Percentiles rank a stretch among this genome's conserved stretches.
These are phyloP conservation scores for Druceiella hillmani DNA, from an alignment of 2,888 invertebrate genomes.

Conservation along the genomic window DNA sequence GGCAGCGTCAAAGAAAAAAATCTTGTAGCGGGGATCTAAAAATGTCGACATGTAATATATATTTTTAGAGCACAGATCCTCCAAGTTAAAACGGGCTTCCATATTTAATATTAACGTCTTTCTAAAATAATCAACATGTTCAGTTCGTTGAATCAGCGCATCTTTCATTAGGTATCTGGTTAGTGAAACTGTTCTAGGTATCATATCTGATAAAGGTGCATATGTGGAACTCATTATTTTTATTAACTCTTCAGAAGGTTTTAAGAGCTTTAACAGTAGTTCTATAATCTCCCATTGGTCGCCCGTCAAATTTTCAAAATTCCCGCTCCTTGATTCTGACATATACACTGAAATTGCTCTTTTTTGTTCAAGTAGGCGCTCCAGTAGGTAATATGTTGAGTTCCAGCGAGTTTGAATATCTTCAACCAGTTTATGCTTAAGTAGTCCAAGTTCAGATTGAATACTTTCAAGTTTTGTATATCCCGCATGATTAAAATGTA, in stretches of 20 bases:
- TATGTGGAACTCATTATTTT: conserved; percentile 9
- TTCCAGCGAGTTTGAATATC: conserved; percentile 6
- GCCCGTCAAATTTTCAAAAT: too few relatives aligned
- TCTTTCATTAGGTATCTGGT: conserved; percentile 8
- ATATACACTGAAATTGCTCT: too few relatives aligned
- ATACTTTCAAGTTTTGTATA: too few relatives aligned
- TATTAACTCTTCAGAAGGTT: conserved; percentile 6
- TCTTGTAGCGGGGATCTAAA: conserved; percentile 10
- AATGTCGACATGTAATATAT: conserved; percentile 10
- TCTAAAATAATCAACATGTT: too few relatives aligned
- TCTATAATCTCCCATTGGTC: conserved; percentile 7
- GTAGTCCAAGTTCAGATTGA: too few relatives aligned
- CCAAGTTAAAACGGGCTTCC: conserved; percentile 7
- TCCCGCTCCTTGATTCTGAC: too few relatives aligned
- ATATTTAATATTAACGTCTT: conserved; percentile 9
- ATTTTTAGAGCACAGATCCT: conserved; percentile 10
- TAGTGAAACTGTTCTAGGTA: conserved; percentile 7
- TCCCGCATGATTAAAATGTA: too few relatives aligned
- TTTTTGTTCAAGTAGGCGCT: conserved; percentile 7
- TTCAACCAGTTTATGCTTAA: conserved; percentile 5
- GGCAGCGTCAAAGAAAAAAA: conserved; percentile 9
- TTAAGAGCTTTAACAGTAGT: too few relatives aligned
- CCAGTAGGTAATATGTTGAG: conserved; percentile 8
- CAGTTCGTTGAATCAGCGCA: conserved; percentile 3
- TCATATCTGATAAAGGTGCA: conserved; percentile 7